Conservation (phyloP, 1,140 invertebrate genomes). For the Trypoxylus dichotomus region DNA sequence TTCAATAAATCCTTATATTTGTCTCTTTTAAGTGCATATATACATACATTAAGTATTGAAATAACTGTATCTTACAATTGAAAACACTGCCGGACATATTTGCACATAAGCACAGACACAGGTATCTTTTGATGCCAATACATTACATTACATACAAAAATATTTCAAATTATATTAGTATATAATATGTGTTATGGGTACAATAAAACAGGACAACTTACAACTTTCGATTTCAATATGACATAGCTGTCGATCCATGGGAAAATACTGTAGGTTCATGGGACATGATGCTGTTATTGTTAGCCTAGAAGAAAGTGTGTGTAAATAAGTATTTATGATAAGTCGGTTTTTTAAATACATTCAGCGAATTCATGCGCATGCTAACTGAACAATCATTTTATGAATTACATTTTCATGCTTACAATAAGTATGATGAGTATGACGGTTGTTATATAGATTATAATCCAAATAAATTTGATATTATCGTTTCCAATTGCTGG, state of each 20-base stretch:
- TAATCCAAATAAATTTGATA: too few species aligned
- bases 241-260: constrained; percentile 95
- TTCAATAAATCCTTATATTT: neutral
- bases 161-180: neutral
- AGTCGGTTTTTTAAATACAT: neutral
- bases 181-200: neutral
- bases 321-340: neutral
- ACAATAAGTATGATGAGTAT: too few species aligned
- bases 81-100: constrained; percentile 27
- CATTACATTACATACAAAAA: constrained; percentile 17
- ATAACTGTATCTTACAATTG: neutral
- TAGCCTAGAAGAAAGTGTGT: constrained; percentile 68
- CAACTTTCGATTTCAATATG: constrained; percentile 98
- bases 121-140: constrained; percentile 48
- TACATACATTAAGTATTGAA: constrained; percentile 9
- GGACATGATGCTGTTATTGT: constrained; percentile 97
- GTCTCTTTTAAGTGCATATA: neutral
- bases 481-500: too few species aligned
- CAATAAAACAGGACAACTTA: constrained; percentile 68
- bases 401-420: neutral
- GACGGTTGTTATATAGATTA: too few species aligned
- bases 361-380: neutral
- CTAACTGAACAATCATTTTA: neutral
- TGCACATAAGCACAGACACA: constrained; percentile 49
- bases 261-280: constrained; percentile 97